Conservation (phyloP, 2,113 vertebrate species). For the Anhinga anhinga region DNA sequence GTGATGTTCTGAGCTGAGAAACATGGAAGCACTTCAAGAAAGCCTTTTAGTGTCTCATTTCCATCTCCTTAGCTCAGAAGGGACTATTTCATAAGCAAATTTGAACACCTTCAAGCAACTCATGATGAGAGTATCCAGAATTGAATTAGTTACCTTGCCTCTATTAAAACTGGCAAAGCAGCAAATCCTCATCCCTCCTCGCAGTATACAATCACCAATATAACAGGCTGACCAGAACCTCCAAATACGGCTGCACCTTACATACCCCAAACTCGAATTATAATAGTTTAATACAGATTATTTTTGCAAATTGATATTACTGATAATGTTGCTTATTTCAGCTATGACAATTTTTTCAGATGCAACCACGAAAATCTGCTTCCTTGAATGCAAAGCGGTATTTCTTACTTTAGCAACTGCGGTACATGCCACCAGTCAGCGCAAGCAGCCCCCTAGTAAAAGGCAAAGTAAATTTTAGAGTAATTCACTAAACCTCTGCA, state of each 20-base stretch:
- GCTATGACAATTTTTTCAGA: neutral
- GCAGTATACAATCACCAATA: neutral
- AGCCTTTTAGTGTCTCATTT: constrained; percentile 59
- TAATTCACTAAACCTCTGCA: neutral
- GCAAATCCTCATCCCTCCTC: neutral
- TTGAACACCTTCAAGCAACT: constrained; percentile 51
- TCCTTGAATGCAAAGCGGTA: neutral
- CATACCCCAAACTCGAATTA: neutral
- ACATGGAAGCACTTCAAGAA: constrained; percentile 44
- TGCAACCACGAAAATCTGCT: neutral
- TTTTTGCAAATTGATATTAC: neutral
- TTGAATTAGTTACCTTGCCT: constrained; percentile 39
- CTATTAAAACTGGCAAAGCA: constrained; percentile 47
- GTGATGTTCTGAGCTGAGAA: constrained; percentile 42
- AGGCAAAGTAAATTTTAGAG: neutral
- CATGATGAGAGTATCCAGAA: constrained; percentile 36
- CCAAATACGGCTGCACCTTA: neutral
- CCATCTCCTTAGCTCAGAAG: constrained; percentile 43
- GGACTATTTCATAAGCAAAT: constrained; percentile 62
- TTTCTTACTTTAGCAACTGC: neutral
- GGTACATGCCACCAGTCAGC: neutral
- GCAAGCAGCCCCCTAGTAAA: neutral
- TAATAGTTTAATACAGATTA: neutral
- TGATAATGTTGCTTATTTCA: neutral
- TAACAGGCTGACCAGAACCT: neutral